Evolutionary conservation across 2,888 invertebrate species (phyloP), one percentile per base, ranked within the genome.

Genomic region (Eupithecia subumbrata): DNA sequence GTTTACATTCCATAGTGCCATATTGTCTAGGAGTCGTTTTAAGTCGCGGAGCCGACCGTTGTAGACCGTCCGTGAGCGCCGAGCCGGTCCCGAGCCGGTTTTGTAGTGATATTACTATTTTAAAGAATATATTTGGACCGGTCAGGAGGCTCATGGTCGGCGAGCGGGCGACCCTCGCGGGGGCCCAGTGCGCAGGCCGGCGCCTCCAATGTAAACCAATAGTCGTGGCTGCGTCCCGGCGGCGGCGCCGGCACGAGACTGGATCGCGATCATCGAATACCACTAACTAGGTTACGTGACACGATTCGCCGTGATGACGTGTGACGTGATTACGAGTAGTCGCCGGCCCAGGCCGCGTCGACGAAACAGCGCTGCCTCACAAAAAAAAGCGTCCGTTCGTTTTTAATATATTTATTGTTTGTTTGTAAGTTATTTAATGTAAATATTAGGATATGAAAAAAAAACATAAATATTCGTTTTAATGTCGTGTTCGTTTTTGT

Each of bases 351-450:
- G 74, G 56, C 48, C 73, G 30, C 68, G 48, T 48, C 68, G 12
- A 72, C 69, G 63, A 72, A 68, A 74, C 63, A 60, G 77, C 81
- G 80, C 79, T 77, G 79, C 80, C 81, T 79, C 81, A 78, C 79
- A 75, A 80, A 81, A 48, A n/a, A 83, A 84, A 82, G 89, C 88
- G 89, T 91, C 89, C 89, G 84, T 87, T 89, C 85, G 86, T 92
- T 92, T 93, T 90, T 91, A 92, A 84, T 88, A 86, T 92, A 92
- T 93, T 92, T 92, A 92, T 92, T 90, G 84, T 92, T 92, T 91
- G 87, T 93, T 92, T 92, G 82, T 94, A 94, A 93, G 93, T 91
- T 92, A 91, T 94, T 94, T 93, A 92, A 91, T 93, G 92, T 93
- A 93, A 86, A 94, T 92, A 94, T 86, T 91, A 90, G 90, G 91